Conservation (phyloP, 2,113 vertebrate species). For the Notothenia coriiceps region DNA sequence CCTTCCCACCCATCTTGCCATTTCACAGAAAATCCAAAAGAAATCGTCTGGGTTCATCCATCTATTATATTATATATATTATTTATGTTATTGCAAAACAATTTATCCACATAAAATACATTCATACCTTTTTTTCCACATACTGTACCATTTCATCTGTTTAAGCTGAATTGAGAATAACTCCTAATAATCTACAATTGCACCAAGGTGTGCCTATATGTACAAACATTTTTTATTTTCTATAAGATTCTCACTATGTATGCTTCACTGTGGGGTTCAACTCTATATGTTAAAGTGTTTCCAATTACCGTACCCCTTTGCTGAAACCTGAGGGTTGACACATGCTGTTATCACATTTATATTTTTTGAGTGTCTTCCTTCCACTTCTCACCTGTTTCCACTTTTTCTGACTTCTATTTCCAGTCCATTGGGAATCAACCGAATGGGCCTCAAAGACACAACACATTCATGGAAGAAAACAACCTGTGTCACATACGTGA, state of each 20-base stretch:
- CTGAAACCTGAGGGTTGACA: constrained; percentile 5
- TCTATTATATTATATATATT: too few species aligned
- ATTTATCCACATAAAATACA: too few species aligned
- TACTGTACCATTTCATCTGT: too few species aligned
- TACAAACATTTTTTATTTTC: too few species aligned
- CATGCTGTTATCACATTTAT: neutral
- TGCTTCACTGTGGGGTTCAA: neutral
- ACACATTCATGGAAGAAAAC: constrained; percentile 27
- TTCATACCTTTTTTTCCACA: too few species aligned
- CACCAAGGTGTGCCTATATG: too few species aligned
- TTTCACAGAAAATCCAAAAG: too few species aligned
- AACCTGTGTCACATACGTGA: constrained; percentile 16
- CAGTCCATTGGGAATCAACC: constrained; percentile 10
- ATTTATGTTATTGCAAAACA: too few species aligned
- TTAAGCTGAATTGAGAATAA: too few species aligned
- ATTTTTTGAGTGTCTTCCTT: neutral
- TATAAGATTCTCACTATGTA: neutral
- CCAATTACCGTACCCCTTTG: neutral
- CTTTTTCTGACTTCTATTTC: constrained; percentile 13
- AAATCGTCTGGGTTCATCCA: too few species aligned
- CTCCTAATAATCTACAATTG: too few species aligned
- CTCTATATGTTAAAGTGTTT: constrained; percentile 16
- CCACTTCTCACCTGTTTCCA: neutral
- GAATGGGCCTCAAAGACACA: neutral
- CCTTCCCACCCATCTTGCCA: too few species aligned